Conservation (phyloP, 2,797 vertebrate species). For the Capromys pilorides region DNA sequence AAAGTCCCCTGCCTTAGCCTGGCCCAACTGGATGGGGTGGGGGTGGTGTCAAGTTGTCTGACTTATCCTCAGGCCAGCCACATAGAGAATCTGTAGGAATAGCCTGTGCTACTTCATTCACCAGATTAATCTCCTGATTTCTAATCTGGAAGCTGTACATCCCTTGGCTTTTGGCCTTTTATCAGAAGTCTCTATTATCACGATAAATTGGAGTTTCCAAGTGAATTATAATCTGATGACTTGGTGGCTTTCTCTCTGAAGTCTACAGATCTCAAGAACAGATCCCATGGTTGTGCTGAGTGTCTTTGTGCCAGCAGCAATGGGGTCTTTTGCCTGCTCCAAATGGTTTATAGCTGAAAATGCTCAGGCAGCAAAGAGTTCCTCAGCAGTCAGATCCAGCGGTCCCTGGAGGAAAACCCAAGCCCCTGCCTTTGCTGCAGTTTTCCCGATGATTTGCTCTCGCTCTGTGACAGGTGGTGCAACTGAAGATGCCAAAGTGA, state of each 20-base stretch:
- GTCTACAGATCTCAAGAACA: not conserved
- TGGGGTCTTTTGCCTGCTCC: not conserved
- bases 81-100: fast-evolving
- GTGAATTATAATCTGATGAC: not conserved
- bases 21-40: not conserved
- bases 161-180: not conserved
- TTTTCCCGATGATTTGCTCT: not conserved
- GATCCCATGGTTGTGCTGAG: not conserved
- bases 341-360: not conserved
- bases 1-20: not conserved
- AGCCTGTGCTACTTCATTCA: not conserved
- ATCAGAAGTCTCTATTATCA: not conserved
- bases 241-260: not conserved
- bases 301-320: not conserved
- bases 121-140: not conserved
- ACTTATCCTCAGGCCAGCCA: not conserved
- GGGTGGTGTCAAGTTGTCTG: no score
- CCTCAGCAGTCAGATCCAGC: not conserved
- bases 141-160: not conserved
- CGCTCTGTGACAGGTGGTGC: not conserved
- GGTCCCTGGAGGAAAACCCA: not conserved
- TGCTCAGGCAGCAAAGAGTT: not conserved
- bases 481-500: not conserved
- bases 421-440: not conserved
- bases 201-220: not conserved